phyloP scores from a whole-genome alignment of 2,797 vertebrate genomes.

The Diglossa cyanea region DNA sequence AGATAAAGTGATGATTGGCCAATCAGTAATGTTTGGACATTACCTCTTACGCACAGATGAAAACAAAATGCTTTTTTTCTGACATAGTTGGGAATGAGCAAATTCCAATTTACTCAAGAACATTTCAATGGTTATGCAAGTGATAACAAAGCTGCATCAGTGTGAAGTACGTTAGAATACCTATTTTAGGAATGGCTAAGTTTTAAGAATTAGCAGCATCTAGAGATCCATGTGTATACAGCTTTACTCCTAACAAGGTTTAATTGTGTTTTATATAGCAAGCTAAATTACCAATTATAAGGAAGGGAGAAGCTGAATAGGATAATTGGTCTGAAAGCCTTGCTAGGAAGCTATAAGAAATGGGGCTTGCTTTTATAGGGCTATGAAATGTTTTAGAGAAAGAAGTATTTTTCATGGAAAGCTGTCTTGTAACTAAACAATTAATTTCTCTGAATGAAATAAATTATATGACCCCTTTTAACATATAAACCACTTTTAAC shows the following conservation, averaged over 20 bases:
- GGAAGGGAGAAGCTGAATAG: background rate
- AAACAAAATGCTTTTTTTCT: slow-evolving; percentile 53
- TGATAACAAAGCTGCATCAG: slow-evolving; percentile 20
- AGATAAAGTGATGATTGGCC: background rate
- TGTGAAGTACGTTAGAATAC: slow-evolving; percentile 33
- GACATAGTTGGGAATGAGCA: slow-evolving; percentile 14
- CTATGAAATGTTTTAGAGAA: background rate
- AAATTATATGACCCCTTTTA: background rate
- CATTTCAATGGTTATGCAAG: slow-evolving; percentile 8
- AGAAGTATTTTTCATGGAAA: background rate
- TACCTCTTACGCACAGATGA: background rate
- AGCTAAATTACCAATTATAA: slow-evolving; percentile 19
- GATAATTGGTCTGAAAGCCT: slow-evolving; percentile 23
- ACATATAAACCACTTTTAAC: background rate
- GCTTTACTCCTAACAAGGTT: background rate
- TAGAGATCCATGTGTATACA: background rate
- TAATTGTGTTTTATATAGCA: slow-evolving; percentile 29
- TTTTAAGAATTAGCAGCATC: slow-evolving; percentile 5
- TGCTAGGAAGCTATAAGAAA: background rate
- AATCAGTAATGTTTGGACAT: background rate
- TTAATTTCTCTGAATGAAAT: background rate
- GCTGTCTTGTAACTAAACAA: background rate
- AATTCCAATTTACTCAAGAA: slow-evolving; percentile 25
- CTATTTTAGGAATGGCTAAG: slow-evolving; percentile 2
- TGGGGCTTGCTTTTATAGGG: slow-evolving; percentile 1